Conservation (phyloP, 2,113 vertebrate species). For the Herpetotheres cachinnans region DNA sequence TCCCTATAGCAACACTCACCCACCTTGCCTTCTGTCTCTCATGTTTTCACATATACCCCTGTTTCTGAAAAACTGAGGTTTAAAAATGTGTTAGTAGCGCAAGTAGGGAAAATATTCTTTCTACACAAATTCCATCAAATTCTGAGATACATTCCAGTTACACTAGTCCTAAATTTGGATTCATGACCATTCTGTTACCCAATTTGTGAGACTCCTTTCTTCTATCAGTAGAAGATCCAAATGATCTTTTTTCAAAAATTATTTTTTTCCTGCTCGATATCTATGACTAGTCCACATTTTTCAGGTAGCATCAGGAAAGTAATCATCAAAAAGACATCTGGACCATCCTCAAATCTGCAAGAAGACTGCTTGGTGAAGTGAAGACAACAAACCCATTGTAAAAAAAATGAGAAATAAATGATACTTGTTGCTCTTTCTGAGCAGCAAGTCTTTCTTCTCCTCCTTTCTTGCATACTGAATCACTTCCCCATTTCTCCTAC, state of each 20-base stretch:
- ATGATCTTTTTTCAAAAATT: background rate
- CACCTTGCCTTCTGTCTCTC: background rate
- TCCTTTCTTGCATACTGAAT: background rate
- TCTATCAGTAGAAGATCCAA: background rate
- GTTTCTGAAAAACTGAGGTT: background rate
- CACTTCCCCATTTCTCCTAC: background rate
- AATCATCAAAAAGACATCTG: background rate
- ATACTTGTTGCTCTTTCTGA: background rate
- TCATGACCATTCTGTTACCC: background rate
- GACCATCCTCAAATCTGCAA: background rate
- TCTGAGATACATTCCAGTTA: background rate
- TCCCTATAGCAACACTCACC: background rate
- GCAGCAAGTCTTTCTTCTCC: background rate
- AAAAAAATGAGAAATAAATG: accelerated
- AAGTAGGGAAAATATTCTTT: background rate
- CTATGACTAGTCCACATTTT: background rate
- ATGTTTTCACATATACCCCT: background rate
- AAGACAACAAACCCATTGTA: background rate
- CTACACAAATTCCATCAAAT: background rate
- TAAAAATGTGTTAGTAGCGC: background rate
- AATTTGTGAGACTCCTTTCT: background rate
- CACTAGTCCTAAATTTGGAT: background rate
- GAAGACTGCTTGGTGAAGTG: accelerated
- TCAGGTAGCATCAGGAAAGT: background rate
- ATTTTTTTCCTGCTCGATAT: background rate